Conservation (phyloP, 2,113 vertebrate species). For the Nycticorax nycticorax region DNA sequence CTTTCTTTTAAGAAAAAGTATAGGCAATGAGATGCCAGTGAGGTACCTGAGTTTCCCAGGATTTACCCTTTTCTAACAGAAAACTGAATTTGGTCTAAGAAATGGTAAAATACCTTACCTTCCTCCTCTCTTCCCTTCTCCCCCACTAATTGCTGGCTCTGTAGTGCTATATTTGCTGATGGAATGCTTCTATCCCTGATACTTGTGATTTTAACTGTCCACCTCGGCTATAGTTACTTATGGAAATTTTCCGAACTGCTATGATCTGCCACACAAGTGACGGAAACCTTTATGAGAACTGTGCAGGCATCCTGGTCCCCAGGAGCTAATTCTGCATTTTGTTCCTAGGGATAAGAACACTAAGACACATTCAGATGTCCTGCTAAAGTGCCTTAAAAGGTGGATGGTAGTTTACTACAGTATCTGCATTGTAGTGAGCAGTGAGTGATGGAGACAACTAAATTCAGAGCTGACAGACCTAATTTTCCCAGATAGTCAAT, state of each 20-base stretch:
- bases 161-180: neutral
- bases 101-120: neutral
- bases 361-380: neutral
- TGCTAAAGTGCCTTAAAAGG: neutral
- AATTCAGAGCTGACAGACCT: neutral
- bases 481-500: neutral
- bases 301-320: neutral
- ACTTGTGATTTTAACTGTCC: neutral
- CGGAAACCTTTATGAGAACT: neutral
- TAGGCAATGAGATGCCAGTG: neutral
- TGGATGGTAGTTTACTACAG: neutral
- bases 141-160: neutral
- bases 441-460: neutral
- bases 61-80: neutral
- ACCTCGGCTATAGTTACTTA: neutral
- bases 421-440: neutral
- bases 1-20: neutral
- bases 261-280: neutral
- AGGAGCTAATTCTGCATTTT: neutral
- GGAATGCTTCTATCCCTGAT: neutral
- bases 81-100: neutral
- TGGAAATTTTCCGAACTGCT: neutral
- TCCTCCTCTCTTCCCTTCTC: neutral
- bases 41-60: neutral
- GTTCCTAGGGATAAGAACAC: neutral